These are phyloP conservation scores for Rana temporaria DNA, from an alignment of 2,113 vertebrate species.

Conservation along the genomic window DNA sequence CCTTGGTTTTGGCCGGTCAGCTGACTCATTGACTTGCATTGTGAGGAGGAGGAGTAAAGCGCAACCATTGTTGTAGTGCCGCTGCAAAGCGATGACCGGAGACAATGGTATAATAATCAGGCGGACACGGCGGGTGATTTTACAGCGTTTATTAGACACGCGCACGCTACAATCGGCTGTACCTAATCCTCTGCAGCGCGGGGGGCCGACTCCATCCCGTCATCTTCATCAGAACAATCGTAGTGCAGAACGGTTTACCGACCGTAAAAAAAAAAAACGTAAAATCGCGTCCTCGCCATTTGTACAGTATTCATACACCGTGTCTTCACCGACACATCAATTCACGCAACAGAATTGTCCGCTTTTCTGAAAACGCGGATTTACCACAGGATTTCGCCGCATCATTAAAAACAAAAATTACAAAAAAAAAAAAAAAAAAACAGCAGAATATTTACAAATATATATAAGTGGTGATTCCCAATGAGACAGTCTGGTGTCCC, in stretches of 20 bases:
- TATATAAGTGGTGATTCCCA: conserved; percentile 57
- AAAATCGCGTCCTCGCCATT: conserved; percentile 71
- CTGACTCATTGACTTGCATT: no score
- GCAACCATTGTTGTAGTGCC: no score
- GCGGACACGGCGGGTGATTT: conserved; percentile 56
- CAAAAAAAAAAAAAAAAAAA: conserved; percentile 78
- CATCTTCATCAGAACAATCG: conserved; percentile 63
- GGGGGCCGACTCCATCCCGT: conserved; percentile 57
- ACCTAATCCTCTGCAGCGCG: conserved; percentile 68
- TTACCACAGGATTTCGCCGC: conserved; percentile 76
- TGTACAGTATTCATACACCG: conserved; percentile 68
- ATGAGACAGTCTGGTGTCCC: neutral
- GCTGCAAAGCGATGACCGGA: neutral
- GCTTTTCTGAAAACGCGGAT: no score
- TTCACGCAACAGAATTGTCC: no score
- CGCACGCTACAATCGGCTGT: conserved; percentile 61
- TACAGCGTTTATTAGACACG: conserved; percentile 79
- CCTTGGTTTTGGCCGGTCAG: no score
- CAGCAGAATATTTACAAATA: conserved; percentile 81
- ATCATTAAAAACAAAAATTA: conserved; percentile 66
- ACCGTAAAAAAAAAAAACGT: conserved; percentile 66
- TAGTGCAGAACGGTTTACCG: conserved; percentile 69
- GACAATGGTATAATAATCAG: neutral
- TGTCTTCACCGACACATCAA: neutral
- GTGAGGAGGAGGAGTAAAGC: no score